Conservation (phyloP, 2,888 invertebrate genomes). For the Platycnemis pennipes region DNA sequence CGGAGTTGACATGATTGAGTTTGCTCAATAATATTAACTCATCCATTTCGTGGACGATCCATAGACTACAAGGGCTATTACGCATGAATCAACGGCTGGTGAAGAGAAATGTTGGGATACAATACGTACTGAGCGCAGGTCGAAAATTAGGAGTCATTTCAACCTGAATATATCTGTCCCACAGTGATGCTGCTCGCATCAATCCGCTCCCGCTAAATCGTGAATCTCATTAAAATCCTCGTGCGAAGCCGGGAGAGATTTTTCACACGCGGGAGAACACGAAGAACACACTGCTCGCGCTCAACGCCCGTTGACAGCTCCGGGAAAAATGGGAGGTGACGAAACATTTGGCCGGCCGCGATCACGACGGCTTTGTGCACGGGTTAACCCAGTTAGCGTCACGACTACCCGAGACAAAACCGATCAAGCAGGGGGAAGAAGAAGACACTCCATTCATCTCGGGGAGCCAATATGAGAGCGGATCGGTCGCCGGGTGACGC, state of each 20-base stretch:
- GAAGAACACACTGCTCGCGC: background rate
- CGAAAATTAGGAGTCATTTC: background rate
- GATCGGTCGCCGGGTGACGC: background rate
- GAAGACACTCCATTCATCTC: conserved; percentile 2
- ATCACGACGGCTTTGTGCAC: background rate
- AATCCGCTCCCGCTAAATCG: background rate
- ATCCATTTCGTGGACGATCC: too few species aligned
- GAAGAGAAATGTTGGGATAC: background rate
- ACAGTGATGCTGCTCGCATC: background rate
- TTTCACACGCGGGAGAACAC: background rate
- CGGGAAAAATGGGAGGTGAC: background rate
- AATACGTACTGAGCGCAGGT: background rate
- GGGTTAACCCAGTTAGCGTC: conserved; percentile 18
- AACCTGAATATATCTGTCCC: background rate
- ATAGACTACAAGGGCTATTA: too few species aligned
- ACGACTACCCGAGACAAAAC: conserved; percentile 12
- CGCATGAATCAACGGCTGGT: background rate
- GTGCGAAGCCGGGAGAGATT: background rate
- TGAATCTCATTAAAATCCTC: background rate
- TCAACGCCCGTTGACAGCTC: background rate
- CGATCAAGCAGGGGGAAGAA: background rate
- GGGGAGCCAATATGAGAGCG: background rate
- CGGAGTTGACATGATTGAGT: too few species aligned
- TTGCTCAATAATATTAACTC: too few species aligned
- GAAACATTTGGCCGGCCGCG: background rate